Conservation (phyloP, 1,140 invertebrate genomes). For the Alviniconcha marisindica region DNA sequence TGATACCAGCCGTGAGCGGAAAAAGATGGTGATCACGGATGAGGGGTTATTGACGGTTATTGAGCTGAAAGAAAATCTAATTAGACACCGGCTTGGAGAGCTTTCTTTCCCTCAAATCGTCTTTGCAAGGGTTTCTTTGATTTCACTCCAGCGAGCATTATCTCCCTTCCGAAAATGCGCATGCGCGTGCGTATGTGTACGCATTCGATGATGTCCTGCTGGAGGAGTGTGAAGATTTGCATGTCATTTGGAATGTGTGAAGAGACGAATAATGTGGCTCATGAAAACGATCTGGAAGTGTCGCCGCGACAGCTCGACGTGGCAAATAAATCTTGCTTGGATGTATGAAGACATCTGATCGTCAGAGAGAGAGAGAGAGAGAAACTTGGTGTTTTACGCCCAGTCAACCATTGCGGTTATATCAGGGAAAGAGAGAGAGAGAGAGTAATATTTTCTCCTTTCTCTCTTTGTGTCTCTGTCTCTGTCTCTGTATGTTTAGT, state of each 20-base stretch:
- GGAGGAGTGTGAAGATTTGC: background rate
- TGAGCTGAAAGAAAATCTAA: constrained; percentile 20
- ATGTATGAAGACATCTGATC: too few species aligned
- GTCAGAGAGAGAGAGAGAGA: background rate
- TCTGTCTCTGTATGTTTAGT: background rate
- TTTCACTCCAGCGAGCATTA: background rate
- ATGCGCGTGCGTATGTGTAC: constrained; percentile 6
- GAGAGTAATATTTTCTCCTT: background rate
- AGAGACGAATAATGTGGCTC: too few species aligned
- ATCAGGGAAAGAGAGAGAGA: too few species aligned
- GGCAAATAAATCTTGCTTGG: too few species aligned
- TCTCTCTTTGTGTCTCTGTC: background rate
- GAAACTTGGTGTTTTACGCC: too few species aligned
- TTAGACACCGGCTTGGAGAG: background rate
- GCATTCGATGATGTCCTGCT: background rate
- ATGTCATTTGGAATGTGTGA: background rate
- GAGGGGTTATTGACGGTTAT: constrained; percentile 15
- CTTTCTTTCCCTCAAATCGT: constrained; percentile 1
- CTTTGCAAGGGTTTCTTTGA: constrained; percentile 13
- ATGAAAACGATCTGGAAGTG: too few species aligned
- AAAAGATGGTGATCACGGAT: constrained; percentile 19
- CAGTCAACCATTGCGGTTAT: too few species aligned
- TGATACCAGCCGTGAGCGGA: background rate
- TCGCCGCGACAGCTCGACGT: too few species aligned
- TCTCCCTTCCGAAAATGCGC: background rate